Evolutionary conservation across 2,797 vertebrate species (phyloP), one percentile per base, ranked within the genome.

Genomic region (Calcarius lapponicus): DNA sequence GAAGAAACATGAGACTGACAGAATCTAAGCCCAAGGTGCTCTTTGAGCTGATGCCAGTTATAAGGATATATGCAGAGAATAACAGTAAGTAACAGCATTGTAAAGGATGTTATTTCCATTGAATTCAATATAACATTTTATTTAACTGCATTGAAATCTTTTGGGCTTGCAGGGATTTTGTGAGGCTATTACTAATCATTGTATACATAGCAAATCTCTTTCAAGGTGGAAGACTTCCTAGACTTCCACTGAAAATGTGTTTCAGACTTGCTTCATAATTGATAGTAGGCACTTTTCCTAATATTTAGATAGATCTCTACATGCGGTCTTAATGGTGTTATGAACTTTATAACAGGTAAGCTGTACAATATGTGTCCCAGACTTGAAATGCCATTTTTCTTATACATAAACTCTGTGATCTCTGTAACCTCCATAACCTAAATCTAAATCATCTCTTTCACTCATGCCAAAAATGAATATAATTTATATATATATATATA

Each of bases 11-110:
- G 97, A 99, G 98, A 76, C 98, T 99, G 38, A 89, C 97, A 0
- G 99, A 99, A 96, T 99, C 99, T 45, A 99, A 99, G 88, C 98
- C 99, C 7, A 99, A 99, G 97, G 99, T 99, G 64, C 98, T 99
- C 56, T 99, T 99, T 0, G 99, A 99, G 97, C 97, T 98, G 97
- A 98, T 99, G 98, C 99, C 99, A 0, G 98, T 99, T 78, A 98
- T 99, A 97, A 98, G 98, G 95, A 99, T 99, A 97, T 99, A 98
- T 34, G 99, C 99, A 31, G 99, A 99, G 94, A 99, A 99, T 95
- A 99, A 98, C 9, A 98, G 99, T 99, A 97, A 98, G 98, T 98
- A 91, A 57, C 69, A 78, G 26, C 25, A 19, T 66, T 54, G 5
- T 40, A 60, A 80, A 76, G 13, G 11, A 17, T 60, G 12, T n/a